Conservation (phyloP, 1,140 invertebrate species). For the Piezodorus guildinii region DNA sequence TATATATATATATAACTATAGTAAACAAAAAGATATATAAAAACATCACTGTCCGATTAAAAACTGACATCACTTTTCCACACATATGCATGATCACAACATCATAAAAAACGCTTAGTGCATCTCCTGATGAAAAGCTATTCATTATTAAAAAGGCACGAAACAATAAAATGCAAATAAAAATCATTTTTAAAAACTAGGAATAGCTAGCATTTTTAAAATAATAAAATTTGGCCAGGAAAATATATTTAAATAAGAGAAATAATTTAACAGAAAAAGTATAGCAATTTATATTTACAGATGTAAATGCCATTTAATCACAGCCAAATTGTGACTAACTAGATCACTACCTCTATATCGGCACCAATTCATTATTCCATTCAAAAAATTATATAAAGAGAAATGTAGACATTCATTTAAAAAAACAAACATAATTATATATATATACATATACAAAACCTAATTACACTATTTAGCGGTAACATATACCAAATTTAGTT, state of each 20-base stretch:
- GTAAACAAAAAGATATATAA: neutral
- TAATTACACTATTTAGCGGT: slow-evolving; percentile 16
- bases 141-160: no score
- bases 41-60: no score
- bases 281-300: neutral
- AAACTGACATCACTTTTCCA: no score
- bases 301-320: slow-evolving; percentile 20
- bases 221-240: neutral
- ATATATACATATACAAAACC: slow-evolving; percentile 6
- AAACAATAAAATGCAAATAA: no score
- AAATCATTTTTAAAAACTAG: no score
- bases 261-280: neutral
- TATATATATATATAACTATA: neutral
- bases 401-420: no score
- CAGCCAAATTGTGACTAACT: slow-evolving; percentile 18
- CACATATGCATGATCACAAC: no score
- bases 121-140: no score
- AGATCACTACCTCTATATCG: neutral
- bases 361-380: neutral
- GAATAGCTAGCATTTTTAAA: no score
- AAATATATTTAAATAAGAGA: neutral
- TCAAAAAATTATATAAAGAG: no score
- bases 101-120: no score
- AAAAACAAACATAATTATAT: neutral
- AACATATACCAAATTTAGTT: slow-evolving; percentile 12